phyloP scores from a whole-genome alignment of 2,797 vertebrate genomes.

The Clarias pachynema region DNA sequence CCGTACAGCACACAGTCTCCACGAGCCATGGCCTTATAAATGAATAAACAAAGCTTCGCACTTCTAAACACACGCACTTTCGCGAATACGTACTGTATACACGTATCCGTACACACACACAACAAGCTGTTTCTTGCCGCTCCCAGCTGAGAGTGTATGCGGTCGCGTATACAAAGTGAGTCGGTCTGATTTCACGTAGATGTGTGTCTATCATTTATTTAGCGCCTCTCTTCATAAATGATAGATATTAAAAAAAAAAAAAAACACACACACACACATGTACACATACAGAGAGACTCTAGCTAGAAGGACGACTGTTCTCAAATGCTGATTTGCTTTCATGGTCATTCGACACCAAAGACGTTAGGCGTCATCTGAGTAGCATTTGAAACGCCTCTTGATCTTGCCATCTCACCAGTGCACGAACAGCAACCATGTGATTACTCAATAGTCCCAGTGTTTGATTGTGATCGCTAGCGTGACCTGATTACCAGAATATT shows the following conservation, averaged over 20 bases:
- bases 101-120: constrained; percentile 40
- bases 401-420: not conserved
- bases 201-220: constrained; percentile 80
- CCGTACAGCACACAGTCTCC: constrained; percentile 41
- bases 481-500: constrained; percentile 71
- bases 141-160: constrained; percentile 57
- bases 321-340: constrained; percentile 1
- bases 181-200: constrained; percentile 75
- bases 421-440: constrained; percentile 62
- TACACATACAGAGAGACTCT: constrained; percentile 40
- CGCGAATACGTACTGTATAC: constrained; percentile 63
- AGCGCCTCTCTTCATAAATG: constrained; percentile 73
- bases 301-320: constrained; percentile 62
- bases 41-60: constrained; percentile 80
- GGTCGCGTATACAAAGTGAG: constrained; percentile 63
- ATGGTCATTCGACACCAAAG: not conserved
- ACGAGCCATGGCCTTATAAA: constrained; percentile 67
- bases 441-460: constrained; percentile 65
- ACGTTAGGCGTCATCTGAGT: not conserved
- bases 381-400: not conserved
- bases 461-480: constrained; percentile 65
- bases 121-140: constrained; percentile 62
- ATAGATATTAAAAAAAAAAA: constrained; percentile 76
- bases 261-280: constrained; percentile 33
- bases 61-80: constrained; percentile 71